A percentile compares a stretch with the other conserved stretches of the same genome.
phyloP scores from a whole-genome alignment of 1,140 invertebrate species.

The Leptonema lineaticorne region DNA sequence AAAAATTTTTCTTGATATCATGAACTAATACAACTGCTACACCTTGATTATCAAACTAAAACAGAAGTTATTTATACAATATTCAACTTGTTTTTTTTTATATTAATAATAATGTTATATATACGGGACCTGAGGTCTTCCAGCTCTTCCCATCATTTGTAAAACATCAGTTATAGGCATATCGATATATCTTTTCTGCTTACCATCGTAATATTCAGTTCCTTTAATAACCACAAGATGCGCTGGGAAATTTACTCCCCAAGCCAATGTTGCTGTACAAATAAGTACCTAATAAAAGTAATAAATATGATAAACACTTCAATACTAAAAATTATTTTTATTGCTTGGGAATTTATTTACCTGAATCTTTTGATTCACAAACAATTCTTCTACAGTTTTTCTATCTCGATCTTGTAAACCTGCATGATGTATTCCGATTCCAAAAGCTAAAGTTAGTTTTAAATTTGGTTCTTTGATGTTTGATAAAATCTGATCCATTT shows the following conservation, averaged over 20 bases:
- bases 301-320: background rate
- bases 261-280: conserved; percentile 95
- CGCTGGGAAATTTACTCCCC: conserved; percentile 99
- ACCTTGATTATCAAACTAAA: conserved; percentile 90
- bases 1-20: conserved; percentile 98
- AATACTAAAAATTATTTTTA: conserved; percentile 5
- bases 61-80: conserved; percentile 36
- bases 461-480: conserved; percentile 89
- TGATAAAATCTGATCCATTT: conserved; percentile 76
- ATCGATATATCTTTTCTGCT: conserved; percentile 94
- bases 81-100: background rate
- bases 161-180: conserved; percentile 99
- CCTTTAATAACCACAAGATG: conserved; percentile 69
- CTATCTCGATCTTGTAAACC: conserved; percentile 90
- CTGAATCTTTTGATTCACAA: conserved; percentile 97
- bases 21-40: conserved; percentile 97
- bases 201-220: conserved; percentile 98
- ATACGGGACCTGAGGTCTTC: conserved; percentile 70
- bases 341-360: conserved; percentile 55
- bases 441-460: conserved; percentile 92
- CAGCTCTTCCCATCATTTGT: conserved; percentile 99
- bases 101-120: conserved; percentile 13
- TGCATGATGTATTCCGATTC: conserved; percentile 98
- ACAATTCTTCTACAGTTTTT: conserved; percentile 90
- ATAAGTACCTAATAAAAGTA: conserved; percentile 74